phyloP scores from a whole-genome alignment of 1,140 invertebrate species.

The Hirudo medicinalis region DNA sequence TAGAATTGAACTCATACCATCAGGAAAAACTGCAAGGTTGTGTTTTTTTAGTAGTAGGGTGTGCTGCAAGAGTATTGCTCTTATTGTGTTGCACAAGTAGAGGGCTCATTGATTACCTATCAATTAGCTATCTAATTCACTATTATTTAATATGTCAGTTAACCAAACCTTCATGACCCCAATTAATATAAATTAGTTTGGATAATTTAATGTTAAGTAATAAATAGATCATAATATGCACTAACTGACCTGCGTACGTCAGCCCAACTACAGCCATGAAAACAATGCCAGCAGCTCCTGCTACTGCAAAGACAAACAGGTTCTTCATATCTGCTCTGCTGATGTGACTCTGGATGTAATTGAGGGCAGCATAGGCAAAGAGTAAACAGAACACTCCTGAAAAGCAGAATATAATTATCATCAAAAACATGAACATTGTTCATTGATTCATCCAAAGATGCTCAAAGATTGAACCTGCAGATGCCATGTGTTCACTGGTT shows the following conservation, averaged over 20 bases:
- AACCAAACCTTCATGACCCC: too few species aligned
- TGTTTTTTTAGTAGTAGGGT: too few species aligned
- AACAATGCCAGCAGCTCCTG: constrained; percentile 62
- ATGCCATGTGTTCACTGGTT: constrained; percentile 99
- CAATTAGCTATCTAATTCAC: too few species aligned
- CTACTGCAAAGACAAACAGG: constrained; percentile 65
- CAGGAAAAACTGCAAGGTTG: too few species aligned
- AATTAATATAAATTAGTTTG: too few species aligned
- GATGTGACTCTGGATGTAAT: constrained; percentile 74
- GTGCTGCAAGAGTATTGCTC: too few species aligned
- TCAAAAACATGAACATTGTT: not conserved
- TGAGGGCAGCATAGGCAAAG: constrained; percentile 67
- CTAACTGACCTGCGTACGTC: constrained; percentile 60
- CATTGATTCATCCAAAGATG: not conserved
- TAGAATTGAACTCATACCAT: too few species aligned
- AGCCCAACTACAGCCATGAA: constrained; percentile 71
- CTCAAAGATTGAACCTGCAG: constrained; percentile 51
- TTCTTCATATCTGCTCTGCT: constrained; percentile 83
- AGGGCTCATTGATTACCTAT: too few species aligned
- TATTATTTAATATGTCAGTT: too few species aligned
- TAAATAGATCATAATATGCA: not conserved
- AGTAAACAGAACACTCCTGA: constrained; percentile 85
- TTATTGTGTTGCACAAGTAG: too few species aligned
- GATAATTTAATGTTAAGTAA: too few species aligned
- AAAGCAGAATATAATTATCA: constrained; percentile 25